phyloP scores from a whole-genome alignment of 1,140 invertebrate genomes.

The Brachionus rotundiformis region DNA sequence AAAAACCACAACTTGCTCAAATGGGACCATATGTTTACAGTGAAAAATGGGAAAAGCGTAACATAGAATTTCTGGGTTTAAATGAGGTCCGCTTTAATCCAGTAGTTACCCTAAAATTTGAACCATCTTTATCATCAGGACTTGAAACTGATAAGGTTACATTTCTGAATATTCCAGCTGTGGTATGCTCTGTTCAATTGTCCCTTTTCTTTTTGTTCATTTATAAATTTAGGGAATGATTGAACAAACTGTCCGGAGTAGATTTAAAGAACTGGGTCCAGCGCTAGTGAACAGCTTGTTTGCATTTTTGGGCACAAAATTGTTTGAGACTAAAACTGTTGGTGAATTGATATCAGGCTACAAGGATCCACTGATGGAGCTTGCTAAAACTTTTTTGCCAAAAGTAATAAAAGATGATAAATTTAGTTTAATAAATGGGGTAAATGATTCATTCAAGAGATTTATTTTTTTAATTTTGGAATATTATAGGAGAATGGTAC shows the following conservation, averaged over 20 bases:
- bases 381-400: slow-evolving; percentile 37
- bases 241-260: neutral
- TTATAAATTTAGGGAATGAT: slow-evolving; percentile 19
- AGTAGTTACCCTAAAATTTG: slow-evolving; percentile 13
- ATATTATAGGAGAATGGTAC: slow-evolving; percentile 37
- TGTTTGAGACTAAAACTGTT: slow-evolving; percentile 40
- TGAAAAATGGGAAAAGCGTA: slow-evolving; percentile 30
- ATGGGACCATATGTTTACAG: slow-evolving; percentile 32
- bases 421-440: slow-evolving; percentile 45
- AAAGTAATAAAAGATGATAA: slow-evolving; percentile 41
- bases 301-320: slow-evolving; percentile 27
- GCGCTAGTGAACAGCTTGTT: neutral
- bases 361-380: slow-evolving; percentile 23
- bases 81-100: neutral
- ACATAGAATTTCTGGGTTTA: slow-evolving; percentile 10
- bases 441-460: too few species aligned
- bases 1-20: slow-evolving; percentile 30
- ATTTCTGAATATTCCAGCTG: slow-evolving; percentile 29
- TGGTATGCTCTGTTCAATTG: too few species aligned
- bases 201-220: neutral
- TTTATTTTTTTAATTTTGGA: too few species aligned
- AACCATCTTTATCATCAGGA: neutral
- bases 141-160: slow-evolving; percentile 29
- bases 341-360: slow-evolving; percentile 47
- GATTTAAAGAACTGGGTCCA: neutral